These are phyloP conservation scores for Montipora capricornis DNA, from an alignment of 64 coral and sea anemone genomes.

Conservation along the genomic window DNA sequence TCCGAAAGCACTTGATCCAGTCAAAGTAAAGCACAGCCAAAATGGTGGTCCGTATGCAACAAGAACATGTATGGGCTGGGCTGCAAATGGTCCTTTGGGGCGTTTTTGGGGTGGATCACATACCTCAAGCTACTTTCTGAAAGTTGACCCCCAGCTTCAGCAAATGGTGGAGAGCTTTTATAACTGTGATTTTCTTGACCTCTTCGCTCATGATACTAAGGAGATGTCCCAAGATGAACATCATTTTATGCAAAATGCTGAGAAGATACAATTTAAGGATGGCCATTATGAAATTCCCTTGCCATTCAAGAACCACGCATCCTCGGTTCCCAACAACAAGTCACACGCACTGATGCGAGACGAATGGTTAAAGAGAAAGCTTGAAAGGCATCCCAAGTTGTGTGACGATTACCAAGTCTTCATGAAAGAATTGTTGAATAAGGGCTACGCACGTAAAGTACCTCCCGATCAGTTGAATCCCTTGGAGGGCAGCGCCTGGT, in stretches of 20 bases:
- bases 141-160: too few relatives aligned
- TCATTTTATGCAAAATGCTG: not conserved
- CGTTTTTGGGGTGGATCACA: too few relatives aligned
- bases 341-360: not conserved
- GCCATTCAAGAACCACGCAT: not conserved
- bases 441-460: conserved; percentile 50
- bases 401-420: not conserved
- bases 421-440: not conserved
- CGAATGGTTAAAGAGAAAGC: too few relatives aligned
- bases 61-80: too few relatives aligned
- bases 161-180: too few relatives aligned
- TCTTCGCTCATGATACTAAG: not conserved
- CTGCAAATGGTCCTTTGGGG: too few relatives aligned
- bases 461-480: not conserved
- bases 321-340: not conserved
- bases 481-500: conserved; percentile 43
- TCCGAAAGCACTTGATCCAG: too few relatives aligned
- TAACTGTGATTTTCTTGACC: not conserved
- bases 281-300: conserved; percentile 11
- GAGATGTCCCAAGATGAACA: conserved; percentile 15
- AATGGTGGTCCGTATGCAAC: too few relatives aligned
- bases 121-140: too few relatives aligned
- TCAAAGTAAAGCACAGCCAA: too few relatives aligned
- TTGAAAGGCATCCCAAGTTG: not conserved
- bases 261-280: not conserved